phyloP scores from a whole-genome alignment of 2,797 vertebrate genomes.

The Amblyopsis hoosieri region DNA sequence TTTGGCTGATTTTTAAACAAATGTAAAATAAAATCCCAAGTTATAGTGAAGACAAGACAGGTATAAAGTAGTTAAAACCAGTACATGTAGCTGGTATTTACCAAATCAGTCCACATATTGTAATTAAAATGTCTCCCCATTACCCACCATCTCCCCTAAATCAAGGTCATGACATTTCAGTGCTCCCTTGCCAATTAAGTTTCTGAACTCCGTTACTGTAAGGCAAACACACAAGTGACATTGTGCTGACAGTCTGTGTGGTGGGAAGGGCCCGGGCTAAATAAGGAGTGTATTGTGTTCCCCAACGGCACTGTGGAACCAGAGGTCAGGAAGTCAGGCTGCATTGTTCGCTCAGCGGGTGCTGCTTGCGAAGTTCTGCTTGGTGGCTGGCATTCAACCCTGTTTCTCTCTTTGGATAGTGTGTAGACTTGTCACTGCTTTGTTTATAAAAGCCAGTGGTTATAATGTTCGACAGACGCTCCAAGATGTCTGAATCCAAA shows the following conservation, averaged over 20 bases:
- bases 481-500: constrained; percentile 39
- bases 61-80: not conserved
- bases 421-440: constrained; percentile 11
- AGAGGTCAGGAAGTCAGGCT: constrained; percentile 74
- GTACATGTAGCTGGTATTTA: not conserved
- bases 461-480: constrained; percentile 6
- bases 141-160: constrained; percentile 16
- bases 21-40: not conserved
- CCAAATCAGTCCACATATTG: constrained; percentile 8
- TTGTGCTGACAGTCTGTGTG: constrained; percentile 55
- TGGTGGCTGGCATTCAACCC: constrained; percentile 37
- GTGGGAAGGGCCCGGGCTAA: constrained; percentile 62
- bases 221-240: constrained; percentile 50
- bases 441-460: constrained; percentile 35
- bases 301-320: constrained; percentile 52
- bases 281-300: constrained; percentile 76
- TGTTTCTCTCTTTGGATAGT: constrained; percentile 30
- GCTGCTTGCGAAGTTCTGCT: constrained; percentile 42
- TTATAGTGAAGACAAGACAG: not conserved
- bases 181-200: constrained; percentile 41
- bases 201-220: constrained; percentile 49
- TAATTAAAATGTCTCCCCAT: constrained; percentile 9
- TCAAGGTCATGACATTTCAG: constrained; percentile 23
- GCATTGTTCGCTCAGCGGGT: constrained; percentile 68
- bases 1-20: no score